Evolutionary conservation across 1,140 invertebrate genomes (phyloP).

Genomic region (Paramacrobiotus metropolitanus): DNA sequence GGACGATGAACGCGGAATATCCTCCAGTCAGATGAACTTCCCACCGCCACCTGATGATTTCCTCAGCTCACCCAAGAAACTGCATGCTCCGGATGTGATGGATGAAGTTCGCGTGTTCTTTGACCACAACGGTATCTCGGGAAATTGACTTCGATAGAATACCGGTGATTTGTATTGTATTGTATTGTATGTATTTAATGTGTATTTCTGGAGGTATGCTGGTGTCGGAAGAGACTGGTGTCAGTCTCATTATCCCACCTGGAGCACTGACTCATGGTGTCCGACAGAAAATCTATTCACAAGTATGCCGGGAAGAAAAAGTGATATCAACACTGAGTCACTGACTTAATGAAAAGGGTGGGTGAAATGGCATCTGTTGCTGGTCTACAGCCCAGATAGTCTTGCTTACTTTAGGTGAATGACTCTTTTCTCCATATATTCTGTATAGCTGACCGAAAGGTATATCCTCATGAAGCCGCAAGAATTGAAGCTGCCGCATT

Average conservation of each 20-base stretch:
- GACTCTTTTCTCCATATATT: slow-evolving; percentile 27
- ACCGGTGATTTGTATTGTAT: too few relatives aligned
- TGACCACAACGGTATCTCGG: slow-evolving; percentile 13
- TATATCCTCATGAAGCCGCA: slow-evolving; percentile 61
- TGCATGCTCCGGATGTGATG: slow-evolving; percentile 18
- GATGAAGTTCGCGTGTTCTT: slow-evolving; percentile 23
- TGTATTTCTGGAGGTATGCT: slow-evolving; percentile 63
- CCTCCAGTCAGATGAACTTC: slow-evolving; percentile 1
- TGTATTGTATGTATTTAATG: too few relatives aligned
- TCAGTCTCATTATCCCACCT: slow-evolving; percentile 59
- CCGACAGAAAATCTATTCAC: slow-evolving; percentile 78
- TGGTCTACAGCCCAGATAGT: too few relatives aligned
- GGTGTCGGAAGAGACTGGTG: slow-evolving; percentile 61
- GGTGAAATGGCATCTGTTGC: too few relatives aligned
- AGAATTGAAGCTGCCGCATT: slow-evolving; percentile 40
- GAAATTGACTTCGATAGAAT: too few relatives aligned
- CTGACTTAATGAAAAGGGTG: slow-evolving; percentile 53
- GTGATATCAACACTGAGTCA: slow-evolving; percentile 54
- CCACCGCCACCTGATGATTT: slow-evolving; percentile 1
- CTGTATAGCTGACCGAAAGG: slow-evolving; percentile 86
- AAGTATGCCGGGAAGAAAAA: slow-evolving; percentile 40
- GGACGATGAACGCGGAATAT: neutral
- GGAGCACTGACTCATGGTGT: slow-evolving; percentile 53
- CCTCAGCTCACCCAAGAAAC: slow-evolving; percentile 11
- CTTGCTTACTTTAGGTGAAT: too few relatives aligned